Evolutionary conservation across 2,797 vertebrate species (phyloP), one percentile per base, ranked within the genome.

Genomic region (Poeciliopsis infans): DNA sequence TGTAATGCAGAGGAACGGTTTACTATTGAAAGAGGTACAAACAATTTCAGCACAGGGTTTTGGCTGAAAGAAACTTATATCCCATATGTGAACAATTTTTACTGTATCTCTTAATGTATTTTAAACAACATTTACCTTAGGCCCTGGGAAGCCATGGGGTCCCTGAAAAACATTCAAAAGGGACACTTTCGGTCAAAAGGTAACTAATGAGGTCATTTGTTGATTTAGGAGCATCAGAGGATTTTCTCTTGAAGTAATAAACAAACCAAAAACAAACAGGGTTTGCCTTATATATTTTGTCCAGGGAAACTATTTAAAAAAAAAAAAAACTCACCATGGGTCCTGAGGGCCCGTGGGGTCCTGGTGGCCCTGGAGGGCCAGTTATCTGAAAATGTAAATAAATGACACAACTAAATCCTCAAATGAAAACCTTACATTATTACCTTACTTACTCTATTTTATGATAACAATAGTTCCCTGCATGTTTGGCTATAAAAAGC

Each of bases 71-170:
- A n/a, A 25, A 69, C 39, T 20, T 1, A 41, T 41, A 12, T 33
- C 5, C 4, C 36, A 36, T 36, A 5, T 69, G 16, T 43, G 23
- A 43, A 70, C 2, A 68, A 41, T 43, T 45, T 45, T 28, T 3
- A 39, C 11, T 69, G 5, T 3, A n/a, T 70, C 12, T 70, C 6
- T 70, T 28, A 6, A 11, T 59, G 57, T 4, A 46, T n/a, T 45
- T 45, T n/a, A 43, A 59, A 76, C 53, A 61, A 76, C 55, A 70
- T 87, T 95, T 97, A 99, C 98, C 97, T 99, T 99, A 85, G 97
- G 95, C 91, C 98, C 98, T 86, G 98, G 96, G 88, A 98, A 96
- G 91, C 98, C 98, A 88, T 99, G 98, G 57, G 98, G 98, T 83
- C 98, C 98, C 98, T 99, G 90, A 95, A 97, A 94, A 91, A 82